Evolutionary conservation across 2,888 invertebrate genomes (phyloP), one percentile per base, ranked within the genome.

Genomic region (Crossocerus cetratus): DNA sequence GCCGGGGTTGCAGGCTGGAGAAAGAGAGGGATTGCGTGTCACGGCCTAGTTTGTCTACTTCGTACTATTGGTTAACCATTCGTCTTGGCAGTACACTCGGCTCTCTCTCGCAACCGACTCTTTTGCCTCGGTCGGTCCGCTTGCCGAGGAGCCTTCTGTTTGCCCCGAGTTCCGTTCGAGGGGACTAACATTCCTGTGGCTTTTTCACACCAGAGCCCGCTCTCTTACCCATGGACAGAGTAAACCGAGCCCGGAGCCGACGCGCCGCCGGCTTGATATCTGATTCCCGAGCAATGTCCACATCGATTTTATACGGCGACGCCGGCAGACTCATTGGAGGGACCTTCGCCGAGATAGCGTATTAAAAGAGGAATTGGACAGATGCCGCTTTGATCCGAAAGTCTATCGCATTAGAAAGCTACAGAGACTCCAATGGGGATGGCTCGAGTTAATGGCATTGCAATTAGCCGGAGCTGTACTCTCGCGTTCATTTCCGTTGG

Each of bases 31-130:
- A 65, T 82, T 82, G 84, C 84, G 68, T 84, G 83, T 72, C 73
- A 74, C 69, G 72, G 71, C 77, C 80, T 80, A 82, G 77, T 84
- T 83, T 83, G 82, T 83, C 83, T 77, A 74, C 67, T 78, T 65
- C 69, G 76, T 69, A 64, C 83, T 86, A 86, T 86, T 84, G 85
- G 84, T 83, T 83, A 85, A 80, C 83, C 84, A 85, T 86, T 79
- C 80, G 81, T 86, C 86, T 86, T 85, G 75, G 74, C 64, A 65
- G 56, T 63, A 54, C 57, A 66, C 62, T 66, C 69, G 69, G 63
- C 65, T 74, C 69, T 69, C 74, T 72, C 65, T 55, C 62, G 43
- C 67, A 65, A 65, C 70, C 67, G 58, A 55, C 55, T 58, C 44
- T 44, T 22, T 45, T 54, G 49, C 14, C 32, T 45, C 45, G 49